Percentiles rank a stretch among this genome's conserved stretches.
phyloP scores from a whole-genome alignment of 2,113 vertebrate genomes.

The Myiozetetes cayanensis region DNA sequence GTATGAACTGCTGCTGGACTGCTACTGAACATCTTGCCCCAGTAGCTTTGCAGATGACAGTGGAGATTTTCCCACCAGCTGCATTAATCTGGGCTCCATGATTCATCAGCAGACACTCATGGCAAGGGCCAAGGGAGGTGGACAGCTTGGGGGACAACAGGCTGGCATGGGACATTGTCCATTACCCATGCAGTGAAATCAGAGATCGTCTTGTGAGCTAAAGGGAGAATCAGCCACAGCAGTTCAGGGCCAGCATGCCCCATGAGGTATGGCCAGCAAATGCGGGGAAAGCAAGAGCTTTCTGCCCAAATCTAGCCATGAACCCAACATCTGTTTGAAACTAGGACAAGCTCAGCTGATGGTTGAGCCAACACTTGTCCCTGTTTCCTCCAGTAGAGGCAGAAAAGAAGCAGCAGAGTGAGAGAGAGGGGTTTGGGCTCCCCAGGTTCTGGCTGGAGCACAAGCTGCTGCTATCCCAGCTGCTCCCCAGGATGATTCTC shows the following conservation, averaged over 20 bases:
- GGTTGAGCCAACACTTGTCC: neutral
- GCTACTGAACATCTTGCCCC: neutral
- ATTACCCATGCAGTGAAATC: fast-evolving
- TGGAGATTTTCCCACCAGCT: neutral
- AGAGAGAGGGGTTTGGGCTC: neutral
- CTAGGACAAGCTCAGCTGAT: neutral
- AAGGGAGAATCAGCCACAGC: neutral
- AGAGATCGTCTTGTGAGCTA: neutral
- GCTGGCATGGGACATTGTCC: neutral
- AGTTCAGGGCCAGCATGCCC: neutral
- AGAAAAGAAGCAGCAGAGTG: neutral
- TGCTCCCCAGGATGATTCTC: neutral
- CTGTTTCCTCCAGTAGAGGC: neutral
- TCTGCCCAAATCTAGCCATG: constrained; percentile 12
- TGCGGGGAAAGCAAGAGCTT: constrained; percentile 2
- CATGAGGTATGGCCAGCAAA: neutral
- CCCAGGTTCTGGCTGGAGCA: neutral
- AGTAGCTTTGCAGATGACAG: neutral
- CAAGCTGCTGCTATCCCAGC: neutral
- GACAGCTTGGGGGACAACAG: neutral
- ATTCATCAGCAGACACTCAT: neutral
- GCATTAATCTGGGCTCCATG: neutral
- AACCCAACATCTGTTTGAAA: constrained; percentile 6
- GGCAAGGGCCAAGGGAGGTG: neutral
- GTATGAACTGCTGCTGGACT: neutral